Conservation (phyloP, 2,888 invertebrate genomes). For the Erannis defoliaria region DNA sequence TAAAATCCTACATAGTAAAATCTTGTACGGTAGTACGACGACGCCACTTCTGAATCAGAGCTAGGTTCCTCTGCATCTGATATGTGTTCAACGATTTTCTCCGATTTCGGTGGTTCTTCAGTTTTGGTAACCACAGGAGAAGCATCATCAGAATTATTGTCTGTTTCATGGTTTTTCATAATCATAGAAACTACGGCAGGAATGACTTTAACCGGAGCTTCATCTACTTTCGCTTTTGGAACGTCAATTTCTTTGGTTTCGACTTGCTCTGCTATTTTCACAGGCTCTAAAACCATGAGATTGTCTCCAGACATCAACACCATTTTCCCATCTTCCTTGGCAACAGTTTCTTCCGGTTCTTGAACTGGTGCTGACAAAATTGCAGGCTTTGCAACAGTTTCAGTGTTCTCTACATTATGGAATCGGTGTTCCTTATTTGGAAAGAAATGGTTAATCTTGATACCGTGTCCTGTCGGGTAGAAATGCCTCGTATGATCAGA, state of each 20-base stretch:
- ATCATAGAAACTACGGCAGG: constrained; percentile 57
- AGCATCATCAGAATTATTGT: constrained; percentile 38
- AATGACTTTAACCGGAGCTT: constrained; percentile 47
- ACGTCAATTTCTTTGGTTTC: constrained; percentile 44
- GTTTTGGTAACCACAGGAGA: constrained; percentile 40
- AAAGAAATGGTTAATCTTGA: constrained; percentile 77
- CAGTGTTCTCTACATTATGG: constrained; percentile 34
- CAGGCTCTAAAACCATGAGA: constrained; percentile 50
- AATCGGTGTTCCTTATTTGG: constrained; percentile 63
- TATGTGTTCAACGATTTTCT: constrained; percentile 46
- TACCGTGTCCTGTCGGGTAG: constrained; percentile 66
- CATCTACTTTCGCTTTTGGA: constrained; percentile 46
- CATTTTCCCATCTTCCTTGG: constrained; percentile 47
- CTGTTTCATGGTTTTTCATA: constrained; percentile 38
- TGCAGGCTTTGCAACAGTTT: constrained; percentile 44
- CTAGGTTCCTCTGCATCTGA: constrained; percentile 50
- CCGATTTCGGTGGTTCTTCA: constrained; percentile 36
- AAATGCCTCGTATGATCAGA: constrained; percentile 72
- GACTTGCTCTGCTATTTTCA: constrained; percentile 38
- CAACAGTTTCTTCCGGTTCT: constrained; percentile 50
- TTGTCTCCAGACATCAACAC: constrained; percentile 50
- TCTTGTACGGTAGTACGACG: constrained; percentile 76
- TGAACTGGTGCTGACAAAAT: constrained; percentile 57
- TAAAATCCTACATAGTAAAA: constrained; percentile 64
- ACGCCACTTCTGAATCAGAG: constrained; percentile 73